Base-by-base conservation (phyloP, 2,113 vertebrate species). In the Petrocephalus microphthalmus region DNA sequence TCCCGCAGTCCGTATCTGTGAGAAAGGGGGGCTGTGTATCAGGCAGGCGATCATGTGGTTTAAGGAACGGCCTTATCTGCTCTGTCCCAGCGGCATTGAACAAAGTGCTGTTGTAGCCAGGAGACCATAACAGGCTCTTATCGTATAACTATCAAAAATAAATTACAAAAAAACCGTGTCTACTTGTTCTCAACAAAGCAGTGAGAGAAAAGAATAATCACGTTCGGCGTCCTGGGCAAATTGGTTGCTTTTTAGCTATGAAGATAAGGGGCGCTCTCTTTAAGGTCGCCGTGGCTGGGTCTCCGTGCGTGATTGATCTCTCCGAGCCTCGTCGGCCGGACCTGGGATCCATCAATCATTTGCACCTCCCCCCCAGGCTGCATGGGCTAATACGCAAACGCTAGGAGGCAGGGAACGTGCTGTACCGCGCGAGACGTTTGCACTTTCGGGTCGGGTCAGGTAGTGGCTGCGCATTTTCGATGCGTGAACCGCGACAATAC, bases 391-490 rank as follows among this genome's bases (percentile, higher is more conserved):
- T 56, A 85, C 33, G 29, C 29, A 2, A 56, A 25, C 5, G 52
- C 51, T 33, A 19, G 84, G 37, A 52, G 51, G 51, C 51, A 20
- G 53, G 51, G 53, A 57, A 85, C 29, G 17, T 42, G 84, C 52
- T 56, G 29, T n/a, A 25, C 84, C 52, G 1, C 3, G 42, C 42
- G 22, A 17, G 49, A 37, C 54, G 49, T 5, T 5, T 42, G 53
- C 29, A 52, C 17, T 85, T 52, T 85, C 17, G 52, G 11, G 37
- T 17, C 25, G 13, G 84, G 7, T n/a, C n/a, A n/a, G n/a, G n/a
- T n/a, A 33, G 84, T 5, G 22, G 84, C 84, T 10, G 84, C 7
- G 52, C 85, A 87, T 87, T 89, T 89, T 87, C 51, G 51, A 89
- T 0, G 37, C n/a, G 20, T n/a, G 56, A 37, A 60, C 20, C 13